These are phyloP conservation scores for Colletes collaris DNA, from an alignment of 2,888 invertebrate genomes.

Conservation along the genomic window DNA sequence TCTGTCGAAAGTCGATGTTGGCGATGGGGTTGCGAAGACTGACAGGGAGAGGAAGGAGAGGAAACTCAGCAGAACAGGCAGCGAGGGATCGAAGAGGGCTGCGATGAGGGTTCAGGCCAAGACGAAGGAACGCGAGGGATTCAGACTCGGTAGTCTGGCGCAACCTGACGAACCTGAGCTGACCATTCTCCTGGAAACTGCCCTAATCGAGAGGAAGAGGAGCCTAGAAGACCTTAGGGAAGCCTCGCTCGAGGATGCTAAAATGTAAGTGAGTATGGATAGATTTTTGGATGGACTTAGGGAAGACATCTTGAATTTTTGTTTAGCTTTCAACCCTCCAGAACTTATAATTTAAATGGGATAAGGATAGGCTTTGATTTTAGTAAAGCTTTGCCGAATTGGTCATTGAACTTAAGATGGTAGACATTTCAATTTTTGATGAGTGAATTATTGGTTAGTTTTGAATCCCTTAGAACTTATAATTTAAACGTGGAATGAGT, in stretches of 20 bases:
- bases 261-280: conserved; percentile 31
- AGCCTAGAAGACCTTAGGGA: neutral
- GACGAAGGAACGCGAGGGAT: conserved; percentile 31
- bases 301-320: too few species aligned
- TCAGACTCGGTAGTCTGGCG: conserved; percentile 59
- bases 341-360: too few species aligned
- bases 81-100: conserved; percentile 65
- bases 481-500: too few species aligned
- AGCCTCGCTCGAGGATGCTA: conserved; percentile 7
- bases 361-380: too few species aligned
- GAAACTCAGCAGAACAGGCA: conserved; percentile 65
- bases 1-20: conserved; percentile 82
- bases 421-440: too few species aligned
- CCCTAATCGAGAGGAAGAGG: conserved; percentile 19
- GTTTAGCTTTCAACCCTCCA: too few species aligned
- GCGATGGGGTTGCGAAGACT: conserved; percentile 80
- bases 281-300: neutral
- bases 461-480: too few species aligned
- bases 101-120: conserved; percentile 7
- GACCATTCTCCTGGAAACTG: conserved; percentile 49
- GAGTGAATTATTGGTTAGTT: too few species aligned
- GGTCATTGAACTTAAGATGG: too few species aligned
- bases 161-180: conserved; percentile 64
- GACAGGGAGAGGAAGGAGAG: conserved; percentile 56
- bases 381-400: too few species aligned